Conservation (phyloP, 2,888 invertebrate species). For the Agrilus biguttatus region DNA sequence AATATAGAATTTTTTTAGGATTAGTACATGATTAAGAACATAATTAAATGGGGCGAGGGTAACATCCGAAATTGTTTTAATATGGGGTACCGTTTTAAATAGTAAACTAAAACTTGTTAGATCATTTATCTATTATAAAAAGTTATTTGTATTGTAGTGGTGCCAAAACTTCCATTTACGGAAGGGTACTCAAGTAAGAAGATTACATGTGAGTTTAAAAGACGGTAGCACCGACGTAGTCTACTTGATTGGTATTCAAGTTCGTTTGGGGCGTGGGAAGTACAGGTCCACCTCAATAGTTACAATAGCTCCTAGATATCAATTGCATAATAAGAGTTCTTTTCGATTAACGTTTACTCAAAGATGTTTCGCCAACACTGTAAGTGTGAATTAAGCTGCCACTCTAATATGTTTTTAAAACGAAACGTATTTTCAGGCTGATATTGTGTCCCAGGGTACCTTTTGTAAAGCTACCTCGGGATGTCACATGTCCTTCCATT, state of each 20-base stretch:
- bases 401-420: not conserved
- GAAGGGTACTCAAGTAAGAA: constrained; percentile 28
- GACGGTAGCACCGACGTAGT: constrained; percentile 56
- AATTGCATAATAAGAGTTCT: constrained; percentile 77
- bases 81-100: no score
- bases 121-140: not conserved
- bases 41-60: no score
- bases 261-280: constrained; percentile 74
- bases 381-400: constrained; percentile 27
- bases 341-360: constrained; percentile 78
- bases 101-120: no score
- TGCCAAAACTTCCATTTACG: constrained; percentile 74
- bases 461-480: constrained; percentile 71
- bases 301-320: constrained; percentile 83
- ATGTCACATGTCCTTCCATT: constrained; percentile 90
- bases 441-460: constrained; percentile 44
- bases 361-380: constrained; percentile 61
- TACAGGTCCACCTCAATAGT: constrained; percentile 86
- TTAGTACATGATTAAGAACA: no score
- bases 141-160: constrained; percentile 42
- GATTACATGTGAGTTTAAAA: constrained; percentile 42
- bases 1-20: no score
- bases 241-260: constrained; percentile 78
- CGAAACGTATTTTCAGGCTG: constrained; percentile 32
- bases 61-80: no score